Evolutionary conservation across 2,888 invertebrate species (phyloP).

Genomic region (Trilocha varians): DNA sequence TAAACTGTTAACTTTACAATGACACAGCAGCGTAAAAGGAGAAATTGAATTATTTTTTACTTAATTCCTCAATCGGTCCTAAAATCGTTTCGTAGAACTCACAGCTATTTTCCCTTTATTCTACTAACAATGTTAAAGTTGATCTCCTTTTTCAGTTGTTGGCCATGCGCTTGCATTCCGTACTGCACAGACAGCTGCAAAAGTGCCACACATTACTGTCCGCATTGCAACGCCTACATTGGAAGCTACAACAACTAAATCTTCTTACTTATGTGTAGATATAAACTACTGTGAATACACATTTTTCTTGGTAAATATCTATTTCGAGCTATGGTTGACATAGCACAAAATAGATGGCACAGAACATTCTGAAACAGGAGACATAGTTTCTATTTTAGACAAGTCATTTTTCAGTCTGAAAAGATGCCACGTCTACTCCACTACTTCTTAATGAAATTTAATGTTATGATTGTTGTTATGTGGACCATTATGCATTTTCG

Average conservation of each 20-base stretch:
- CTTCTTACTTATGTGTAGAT: background rate
- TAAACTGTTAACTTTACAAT: no score
- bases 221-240: conserved; percentile 59
- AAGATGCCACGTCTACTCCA: no score
- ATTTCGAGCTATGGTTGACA: background rate
- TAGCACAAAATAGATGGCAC: background rate
- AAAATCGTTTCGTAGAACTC: no score
- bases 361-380: no score
- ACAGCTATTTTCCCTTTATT: background rate
- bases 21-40: no score
- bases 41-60: no score
- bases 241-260: background rate
- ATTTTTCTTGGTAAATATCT: background rate
- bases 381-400: no score
- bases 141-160: conserved; percentile 43
- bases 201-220: conserved; percentile 70
- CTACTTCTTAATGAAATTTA: no score
- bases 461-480: no score
- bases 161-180: conserved; percentile 70
- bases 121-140: background rate
- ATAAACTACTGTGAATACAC: background rate
- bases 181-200: conserved; percentile 71
- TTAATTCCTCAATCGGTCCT: no score
- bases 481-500: no score
- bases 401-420: no score